Percentiles rank a stretch among this genome's conserved stretches.
Conservation (phyloP, 2,888 invertebrate species). For the Diplazon laetatorius region DNA sequence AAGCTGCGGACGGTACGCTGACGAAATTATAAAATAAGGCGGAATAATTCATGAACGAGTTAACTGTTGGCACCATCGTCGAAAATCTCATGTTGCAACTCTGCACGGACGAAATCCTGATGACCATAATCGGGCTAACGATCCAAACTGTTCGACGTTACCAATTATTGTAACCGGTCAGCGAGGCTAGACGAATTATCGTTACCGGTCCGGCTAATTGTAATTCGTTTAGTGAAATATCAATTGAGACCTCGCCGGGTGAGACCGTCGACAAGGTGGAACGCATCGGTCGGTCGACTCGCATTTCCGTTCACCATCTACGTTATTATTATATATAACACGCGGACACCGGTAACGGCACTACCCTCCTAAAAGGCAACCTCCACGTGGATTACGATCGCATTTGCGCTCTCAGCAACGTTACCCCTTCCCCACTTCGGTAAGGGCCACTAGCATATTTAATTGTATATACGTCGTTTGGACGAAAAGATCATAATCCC, state of each 20-base stretch:
- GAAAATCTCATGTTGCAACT: slow-evolving; percentile 3
- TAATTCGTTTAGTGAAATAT: slow-evolving; percentile 60
- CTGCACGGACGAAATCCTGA: slow-evolving; percentile 15
- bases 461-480: slow-evolving; percentile 14
- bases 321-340: slow-evolving; percentile 40
- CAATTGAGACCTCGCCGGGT: slow-evolving; percentile 54
- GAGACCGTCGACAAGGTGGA: slow-evolving; percentile 44
- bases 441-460: slow-evolving; percentile 19
- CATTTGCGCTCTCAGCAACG: slow-evolving; percentile 26
- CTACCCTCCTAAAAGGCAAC: slow-evolving; percentile 17
- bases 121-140: slow-evolving; percentile 7
- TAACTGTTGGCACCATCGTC: too few relatives aligned
- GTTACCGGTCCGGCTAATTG: slow-evolving; percentile 56
- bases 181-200: slow-evolving; percentile 54
- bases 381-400: slow-evolving; percentile 47
- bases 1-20: too few relatives aligned
- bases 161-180: slow-evolving; percentile 24
- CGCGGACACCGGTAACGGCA: background rate
- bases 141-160: slow-evolving; percentile 21
- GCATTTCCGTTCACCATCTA: slow-evolving; percentile 53
- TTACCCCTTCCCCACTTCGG: too few relatives aligned
- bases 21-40: too few relatives aligned
- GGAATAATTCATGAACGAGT: too few relatives aligned
- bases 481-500: slow-evolving; percentile 11
- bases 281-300: slow-evolving; percentile 23